A percentile compares a stretch with the other conserved stretches of the same genome.
Evolutionary conservation across 2,113 vertebrate genomes (phyloP).

Genomic region (Spermophilus dauricus): DNA sequence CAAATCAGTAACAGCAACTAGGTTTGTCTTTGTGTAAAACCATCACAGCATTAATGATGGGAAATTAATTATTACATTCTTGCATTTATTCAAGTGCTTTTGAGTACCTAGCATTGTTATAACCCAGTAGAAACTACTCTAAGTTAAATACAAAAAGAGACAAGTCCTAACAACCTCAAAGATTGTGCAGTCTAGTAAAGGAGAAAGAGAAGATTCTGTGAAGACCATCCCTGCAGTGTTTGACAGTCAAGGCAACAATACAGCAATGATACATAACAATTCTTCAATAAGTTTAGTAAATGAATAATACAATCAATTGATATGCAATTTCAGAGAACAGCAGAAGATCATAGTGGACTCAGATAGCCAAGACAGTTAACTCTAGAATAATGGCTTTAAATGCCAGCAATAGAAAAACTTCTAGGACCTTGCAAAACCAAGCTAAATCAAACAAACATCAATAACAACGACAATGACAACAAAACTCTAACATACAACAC

Average conservation of each 20-base stretch:
- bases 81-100: slow-evolving; percentile 32
- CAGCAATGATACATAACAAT: background rate
- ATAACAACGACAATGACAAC: background rate
- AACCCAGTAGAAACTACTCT: background rate
- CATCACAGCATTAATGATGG: background rate
- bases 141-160: slow-evolving; percentile 22
- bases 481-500: background rate
- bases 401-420: background rate
- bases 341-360: background rate
- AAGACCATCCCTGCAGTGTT: background rate
- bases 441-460: too few species aligned
- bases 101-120: background rate
- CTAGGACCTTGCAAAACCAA: background rate
- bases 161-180: background rate
- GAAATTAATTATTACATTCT: slow-evolving; percentile 61
- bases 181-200: background rate
- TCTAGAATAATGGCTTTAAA: background rate
- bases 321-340: background rate
- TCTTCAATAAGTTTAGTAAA: background rate
- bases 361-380: background rate
- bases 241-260: background rate
- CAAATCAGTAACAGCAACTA: slow-evolving; percentile 18
- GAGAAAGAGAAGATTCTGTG: background rate
- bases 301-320: background rate
- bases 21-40: background rate